These are phyloP conservation scores for Eidolon dupreanum DNA, from an alignment of 2,797 vertebrate genomes.

Conservation along the genomic window DNA sequence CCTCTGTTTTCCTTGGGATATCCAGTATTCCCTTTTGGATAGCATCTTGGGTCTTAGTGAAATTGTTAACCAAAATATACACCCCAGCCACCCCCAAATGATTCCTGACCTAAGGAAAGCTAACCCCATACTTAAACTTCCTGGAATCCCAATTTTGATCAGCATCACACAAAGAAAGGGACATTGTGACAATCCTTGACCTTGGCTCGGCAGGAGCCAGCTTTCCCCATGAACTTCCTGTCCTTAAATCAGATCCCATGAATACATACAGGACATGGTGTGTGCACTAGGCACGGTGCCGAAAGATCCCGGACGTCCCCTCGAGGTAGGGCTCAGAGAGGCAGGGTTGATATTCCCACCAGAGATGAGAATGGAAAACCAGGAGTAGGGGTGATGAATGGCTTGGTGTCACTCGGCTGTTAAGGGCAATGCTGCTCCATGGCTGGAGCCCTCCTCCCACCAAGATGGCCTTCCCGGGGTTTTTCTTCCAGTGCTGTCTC, in stretches of 20 bases:
- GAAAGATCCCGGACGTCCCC: background rate
- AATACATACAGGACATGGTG: rapidly evolving
- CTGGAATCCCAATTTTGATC: background rate
- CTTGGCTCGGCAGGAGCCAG: background rate
- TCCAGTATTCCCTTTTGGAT: background rate
- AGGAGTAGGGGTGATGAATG: background rate
- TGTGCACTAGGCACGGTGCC: rapidly evolving
- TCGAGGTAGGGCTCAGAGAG: background rate
- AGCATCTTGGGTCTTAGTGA: background rate
- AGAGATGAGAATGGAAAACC: background rate
- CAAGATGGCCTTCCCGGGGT: background rate
- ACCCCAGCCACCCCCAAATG: background rate
- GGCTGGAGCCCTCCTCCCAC: background rate
- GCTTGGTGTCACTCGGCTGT: no score
- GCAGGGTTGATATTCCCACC: background rate
- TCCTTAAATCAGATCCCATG: background rate
- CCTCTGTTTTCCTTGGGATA: background rate
- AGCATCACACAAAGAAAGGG: background rate
- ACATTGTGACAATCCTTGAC: background rate
- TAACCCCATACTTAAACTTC: background rate
- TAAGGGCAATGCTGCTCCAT: background rate
- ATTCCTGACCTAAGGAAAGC: background rate
- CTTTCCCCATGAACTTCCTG: background rate
- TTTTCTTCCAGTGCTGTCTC: no score
- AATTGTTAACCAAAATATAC: background rate